Base-by-base conservation (phyloP, 1,140 invertebrate species). In the Zeugodacus cucurbitae region DNA sequence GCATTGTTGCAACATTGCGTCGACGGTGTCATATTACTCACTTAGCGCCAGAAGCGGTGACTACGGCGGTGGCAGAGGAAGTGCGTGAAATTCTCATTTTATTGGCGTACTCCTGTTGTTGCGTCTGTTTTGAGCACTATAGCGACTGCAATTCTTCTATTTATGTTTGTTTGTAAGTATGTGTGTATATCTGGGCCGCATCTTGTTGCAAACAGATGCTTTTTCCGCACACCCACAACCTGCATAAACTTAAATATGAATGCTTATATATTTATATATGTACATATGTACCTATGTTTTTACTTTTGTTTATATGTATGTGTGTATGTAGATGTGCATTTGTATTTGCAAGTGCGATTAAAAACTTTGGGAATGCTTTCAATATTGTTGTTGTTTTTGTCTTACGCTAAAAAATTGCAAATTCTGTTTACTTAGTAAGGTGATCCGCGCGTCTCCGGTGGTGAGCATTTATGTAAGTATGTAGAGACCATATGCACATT, bases 141-240 rank as follows among this genome's bases (percentile, higher is more conserved):
- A 41, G 37, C 70, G 20, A 22, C 34, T 74, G 70, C 70, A 74
- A 41, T 41, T 37, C 7, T n/a, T 10, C 37, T 78, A 78, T 44
- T 41, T 78, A 78, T 44, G 37, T 44, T 59, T 59, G n/a, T 26
- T 26, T 74, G 20, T 41, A 1, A 2, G 1, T 41, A 22, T 82
- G n/a, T 82, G 29, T 74, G 70, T n/a, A n/a, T 78, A 7, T 70
- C 34, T 7, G 2, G 14, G 20, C 8, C 37, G 74, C 74, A 82
- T 82, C 74, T 82, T 48, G 41, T 82, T 48, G 74, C 74, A 44
- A 82, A 82, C 74, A 82, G 74, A 82, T 82, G 74, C 74, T 82
- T 82, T 82, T 48, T 62, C 37, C 8, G 3, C 22, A 29, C 74
- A 54, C 8, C 44, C 20, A 48, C 74, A 48, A 82, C 22, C 34